Base-by-base conservation (phyloP, 2,888 invertebrate species). In the Scaeva pyrastri region DNA sequence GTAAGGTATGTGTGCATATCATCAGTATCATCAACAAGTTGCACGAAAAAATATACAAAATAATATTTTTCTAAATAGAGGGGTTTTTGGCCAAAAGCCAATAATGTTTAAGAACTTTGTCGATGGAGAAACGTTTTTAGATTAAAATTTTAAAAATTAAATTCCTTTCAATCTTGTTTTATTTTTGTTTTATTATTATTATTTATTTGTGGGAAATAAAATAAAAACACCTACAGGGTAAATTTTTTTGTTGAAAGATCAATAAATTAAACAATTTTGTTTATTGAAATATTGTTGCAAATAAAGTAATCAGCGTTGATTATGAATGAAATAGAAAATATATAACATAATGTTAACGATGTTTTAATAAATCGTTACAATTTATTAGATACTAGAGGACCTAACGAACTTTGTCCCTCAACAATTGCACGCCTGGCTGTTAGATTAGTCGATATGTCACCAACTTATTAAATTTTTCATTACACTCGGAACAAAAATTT, bases 11-110 rank as follows among this genome's bases (percentile, higher is more conserved):
- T 8, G 8, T n/a, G 39, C 5, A 10, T 6, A n/a, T 16, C 11
- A 31, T 31, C 11, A 56, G n/a, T 31, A 48, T 66, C 50, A 68
- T 39, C 68, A 68, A 21, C 36, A 39, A 39, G 19, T 31, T 64
- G 36, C 45, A 68, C 10, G 11, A n/a, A 31, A 39, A 52, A 11
- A 55, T 26, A 23, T n/a, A n/a, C n/a, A 48, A 4, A 66, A 48
- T 48, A 7, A 48, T 31, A 7, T 45, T 48, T 66, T 48, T 19
- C 31, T 36, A 43, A 62, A 48, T 48, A 31, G 14, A 48, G 41
- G 48, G 48, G 11, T 23, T 1, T n/a, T 31, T 66, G 66, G 66
- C 19, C 10, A 5, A 14, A 2, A 2, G 48, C 66, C 66, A 66
- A 14, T 8, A 45, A 45, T 62, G 7, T 12, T 45, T 45, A 6